Conservation (phyloP, 2,888 invertebrate species). For the Arrhopalites spinosus region DNA sequence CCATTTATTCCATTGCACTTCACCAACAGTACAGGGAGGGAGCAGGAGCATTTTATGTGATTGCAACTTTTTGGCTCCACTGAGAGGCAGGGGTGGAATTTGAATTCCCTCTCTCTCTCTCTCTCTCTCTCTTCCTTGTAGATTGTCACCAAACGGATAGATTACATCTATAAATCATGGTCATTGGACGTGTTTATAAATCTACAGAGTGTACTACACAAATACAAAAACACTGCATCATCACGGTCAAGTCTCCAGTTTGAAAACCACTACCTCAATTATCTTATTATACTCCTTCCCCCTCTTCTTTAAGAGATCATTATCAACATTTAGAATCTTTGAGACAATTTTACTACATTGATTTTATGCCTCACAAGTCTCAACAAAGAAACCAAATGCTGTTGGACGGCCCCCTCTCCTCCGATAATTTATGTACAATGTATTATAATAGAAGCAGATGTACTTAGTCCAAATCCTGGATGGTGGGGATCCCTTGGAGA, state of each 20-base stretch:
- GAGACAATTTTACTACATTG: too few species aligned
- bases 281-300: background rate
- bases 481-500: too few species aligned
- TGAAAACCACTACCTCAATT: background rate
- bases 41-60: conserved; percentile 1
- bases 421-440: too few species aligned
- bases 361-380: too few species aligned
- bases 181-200: conserved; percentile 2
- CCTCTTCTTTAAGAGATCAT: background rate
- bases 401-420: too few species aligned
- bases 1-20: background rate
- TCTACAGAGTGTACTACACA: background rate
- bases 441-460: too few species aligned
- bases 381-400: too few species aligned
- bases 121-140: background rate
- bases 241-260: background rate
- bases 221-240: background rate
- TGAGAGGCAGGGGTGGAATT: background rate
- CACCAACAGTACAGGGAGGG: background rate
- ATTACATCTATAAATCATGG: conserved; percentile 13
- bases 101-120: background rate
- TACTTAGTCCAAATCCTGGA: too few species aligned
- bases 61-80: background rate
- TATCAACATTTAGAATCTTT: too few species aligned
- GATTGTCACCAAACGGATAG: background rate